Conservation (phyloP, 2,113 vertebrate species). For the Corythoichthys haematopterus region DNA sequence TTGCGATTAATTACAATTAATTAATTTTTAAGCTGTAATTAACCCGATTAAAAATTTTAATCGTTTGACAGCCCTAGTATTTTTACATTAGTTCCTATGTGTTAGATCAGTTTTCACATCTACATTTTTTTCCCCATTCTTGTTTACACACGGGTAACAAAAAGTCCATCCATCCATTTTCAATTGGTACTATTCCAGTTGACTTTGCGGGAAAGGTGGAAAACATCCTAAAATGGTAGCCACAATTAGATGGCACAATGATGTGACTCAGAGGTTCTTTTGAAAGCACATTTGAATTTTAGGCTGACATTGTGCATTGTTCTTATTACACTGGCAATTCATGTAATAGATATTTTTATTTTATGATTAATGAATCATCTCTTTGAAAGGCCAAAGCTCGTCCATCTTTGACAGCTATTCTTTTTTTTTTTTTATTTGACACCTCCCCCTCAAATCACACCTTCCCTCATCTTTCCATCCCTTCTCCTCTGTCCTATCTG, state of each 20-base stretch:
- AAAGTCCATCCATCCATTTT: too few species aligned
- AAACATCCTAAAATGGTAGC: too few species aligned
- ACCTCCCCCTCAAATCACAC: slow-evolving; percentile 44
- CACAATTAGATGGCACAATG: not conserved
- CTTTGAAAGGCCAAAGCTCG: not conserved
- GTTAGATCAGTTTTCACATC: too few species aligned
- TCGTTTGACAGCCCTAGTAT: too few species aligned
- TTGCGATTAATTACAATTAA: too few species aligned
- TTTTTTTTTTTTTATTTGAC: slow-evolving; percentile 17
- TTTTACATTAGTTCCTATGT: too few species aligned
- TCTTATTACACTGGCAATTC: not conserved
- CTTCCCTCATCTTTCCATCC: slow-evolving; percentile 40
- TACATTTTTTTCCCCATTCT: too few species aligned
- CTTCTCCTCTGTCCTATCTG: slow-evolving; percentile 9
- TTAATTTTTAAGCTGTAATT: too few species aligned
- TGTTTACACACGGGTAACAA: too few species aligned
- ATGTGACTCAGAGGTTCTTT: not conserved
- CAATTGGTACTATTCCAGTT: too few species aligned
- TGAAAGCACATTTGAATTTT: not conserved
- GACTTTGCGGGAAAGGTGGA: too few species aligned
- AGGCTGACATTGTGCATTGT: not conserved
- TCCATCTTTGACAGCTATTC: not conserved
- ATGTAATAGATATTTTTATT: not conserved
- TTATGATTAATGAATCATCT: not conserved
- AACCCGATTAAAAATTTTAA: too few species aligned